Evolutionary conservation across 2,888 invertebrate species (phyloP).

Genomic region (Hirtodrosophila histrioides): DNA sequence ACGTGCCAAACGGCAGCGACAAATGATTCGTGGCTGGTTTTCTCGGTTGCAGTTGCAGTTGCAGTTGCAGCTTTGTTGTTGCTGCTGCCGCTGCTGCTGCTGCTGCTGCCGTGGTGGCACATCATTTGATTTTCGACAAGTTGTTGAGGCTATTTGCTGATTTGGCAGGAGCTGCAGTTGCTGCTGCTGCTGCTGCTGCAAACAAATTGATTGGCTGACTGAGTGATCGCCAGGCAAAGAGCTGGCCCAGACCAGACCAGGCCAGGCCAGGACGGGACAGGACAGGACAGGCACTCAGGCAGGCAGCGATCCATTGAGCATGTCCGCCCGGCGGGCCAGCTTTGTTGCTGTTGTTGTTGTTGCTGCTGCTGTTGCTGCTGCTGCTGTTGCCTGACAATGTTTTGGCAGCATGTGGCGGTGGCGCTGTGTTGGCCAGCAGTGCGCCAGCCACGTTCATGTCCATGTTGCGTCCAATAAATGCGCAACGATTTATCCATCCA

Average conservation of each 20-base stretch:
- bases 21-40: conserved; percentile 74
- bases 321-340: conserved; percentile 59
- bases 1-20: conserved; percentile 75
- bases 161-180: conserved; percentile 59
- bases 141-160: conserved; percentile 78
- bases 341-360: conserved; percentile 25
- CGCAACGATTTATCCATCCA: conserved; percentile 72
- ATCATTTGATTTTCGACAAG: conserved; percentile 79
- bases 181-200: conserved; percentile 37
- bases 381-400: conserved; percentile 55
- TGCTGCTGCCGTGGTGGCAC: conserved; percentile 68
- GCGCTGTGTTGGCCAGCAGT: conserved; percentile 40
- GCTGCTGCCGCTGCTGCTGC: conserved; percentile 15
- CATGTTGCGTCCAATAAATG: conserved; percentile 71
- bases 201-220: conserved; percentile 77
- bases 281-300: conserved; percentile 6
- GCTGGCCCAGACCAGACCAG: conserved; percentile 1
- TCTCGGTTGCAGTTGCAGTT: conserved; percentile 22
- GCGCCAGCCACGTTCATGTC: conserved; percentile 45
- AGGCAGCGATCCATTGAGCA: conserved; percentile 41
- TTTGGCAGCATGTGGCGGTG: conserved; percentile 64
- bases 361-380: conserved; percentile 18
- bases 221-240: conserved; percentile 49
- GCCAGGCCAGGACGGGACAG: conserved; percentile 2
- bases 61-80: conserved; percentile 11